Percentiles rank a stretch among this genome's conserved stretches.
phyloP scores from a whole-genome alignment of 2,113 vertebrate genomes.

The Elephantulus edwardii region DNA sequence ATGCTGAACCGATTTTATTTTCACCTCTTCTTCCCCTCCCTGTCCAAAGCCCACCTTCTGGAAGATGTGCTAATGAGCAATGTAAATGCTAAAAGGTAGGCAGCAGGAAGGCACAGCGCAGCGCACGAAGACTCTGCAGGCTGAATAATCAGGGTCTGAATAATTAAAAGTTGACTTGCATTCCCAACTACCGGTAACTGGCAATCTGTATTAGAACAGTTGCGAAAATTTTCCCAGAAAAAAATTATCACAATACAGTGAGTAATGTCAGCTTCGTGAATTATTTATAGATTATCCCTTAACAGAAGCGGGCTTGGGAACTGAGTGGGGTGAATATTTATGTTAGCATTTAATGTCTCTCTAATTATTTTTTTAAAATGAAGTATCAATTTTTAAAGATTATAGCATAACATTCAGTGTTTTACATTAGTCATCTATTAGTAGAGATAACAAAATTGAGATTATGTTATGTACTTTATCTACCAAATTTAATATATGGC shows the following conservation, averaged over 20 bases:
- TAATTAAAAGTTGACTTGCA: conserved; percentile 75
- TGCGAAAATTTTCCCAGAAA: conserved; percentile 73
- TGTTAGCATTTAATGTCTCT: conserved; percentile 59
- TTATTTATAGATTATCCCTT: conserved; percentile 72
- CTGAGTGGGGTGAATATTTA: conserved; percentile 46
- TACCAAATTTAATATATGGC: conserved; percentile 54
- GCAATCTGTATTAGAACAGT: conserved; percentile 68
- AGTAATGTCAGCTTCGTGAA: conserved; percentile 70
- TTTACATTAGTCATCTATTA: conserved; percentile 67
- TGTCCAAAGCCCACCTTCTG: conserved; percentile 47
- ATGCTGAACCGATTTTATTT: conserved; percentile 26
- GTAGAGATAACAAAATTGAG: conserved; percentile 45
- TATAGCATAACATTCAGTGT: conserved; percentile 58
- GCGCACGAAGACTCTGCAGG: conserved; percentile 50
- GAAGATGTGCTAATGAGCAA: conserved; percentile 67
- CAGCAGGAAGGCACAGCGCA: conserved; percentile 61
- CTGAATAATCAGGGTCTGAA: conserved; percentile 68
- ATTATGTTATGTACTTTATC: conserved; percentile 23
- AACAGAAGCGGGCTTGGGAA: conserved; percentile 59
- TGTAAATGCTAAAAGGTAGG: conserved; percentile 67
- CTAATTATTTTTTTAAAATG: conserved; percentile 71
- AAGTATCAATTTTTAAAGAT: conserved; percentile 68
- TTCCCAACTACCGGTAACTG: conserved; percentile 69
- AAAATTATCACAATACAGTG: conserved; percentile 61
- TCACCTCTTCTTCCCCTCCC: neutral